Evolutionary conservation across 1,140 invertebrate genomes (phyloP).

Genomic region (Orchesella cincta): DNA sequence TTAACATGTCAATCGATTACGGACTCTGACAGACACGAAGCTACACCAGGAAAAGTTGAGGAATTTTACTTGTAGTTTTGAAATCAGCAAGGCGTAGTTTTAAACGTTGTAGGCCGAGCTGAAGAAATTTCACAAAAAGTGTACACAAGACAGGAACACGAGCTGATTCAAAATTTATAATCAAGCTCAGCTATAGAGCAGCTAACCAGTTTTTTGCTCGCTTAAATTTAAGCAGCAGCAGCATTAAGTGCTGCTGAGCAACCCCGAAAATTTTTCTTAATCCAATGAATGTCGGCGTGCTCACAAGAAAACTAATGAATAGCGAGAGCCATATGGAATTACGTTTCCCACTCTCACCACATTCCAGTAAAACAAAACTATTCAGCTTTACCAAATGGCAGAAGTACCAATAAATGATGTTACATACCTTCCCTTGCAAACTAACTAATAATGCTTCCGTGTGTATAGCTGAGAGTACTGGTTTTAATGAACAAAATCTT

Average conservation of each 20-base stretch:
- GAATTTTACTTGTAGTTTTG: no score
- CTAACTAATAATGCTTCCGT: not conserved
- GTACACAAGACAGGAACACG: conserved; percentile 1
- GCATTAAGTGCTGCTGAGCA: not conserved
- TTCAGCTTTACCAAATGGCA: no score
- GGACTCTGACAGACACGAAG: not conserved
- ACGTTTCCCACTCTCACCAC: not conserved
- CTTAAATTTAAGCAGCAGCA: not conserved
- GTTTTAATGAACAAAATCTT: not conserved
- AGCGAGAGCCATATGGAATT: not conserved
- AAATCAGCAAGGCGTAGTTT: no score
- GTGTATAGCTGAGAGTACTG: not conserved
- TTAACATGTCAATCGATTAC: conserved; percentile 10
- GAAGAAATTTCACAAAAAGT: no score
- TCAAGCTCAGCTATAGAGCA: conserved; percentile 9
- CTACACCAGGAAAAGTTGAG: not conserved
- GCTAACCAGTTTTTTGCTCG: not conserved
- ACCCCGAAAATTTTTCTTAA: not conserved
- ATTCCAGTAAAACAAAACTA: not conserved
- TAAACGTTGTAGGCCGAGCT: no score
- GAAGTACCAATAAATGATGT: not conserved
- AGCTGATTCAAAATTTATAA: conserved; percentile 1
- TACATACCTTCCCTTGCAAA: not conserved
- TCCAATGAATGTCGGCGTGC: not conserved
- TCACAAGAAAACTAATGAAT: not conserved